Base-by-base conservation (phyloP, 1,140 invertebrate genomes). In the Arion vulgaris region DNA sequence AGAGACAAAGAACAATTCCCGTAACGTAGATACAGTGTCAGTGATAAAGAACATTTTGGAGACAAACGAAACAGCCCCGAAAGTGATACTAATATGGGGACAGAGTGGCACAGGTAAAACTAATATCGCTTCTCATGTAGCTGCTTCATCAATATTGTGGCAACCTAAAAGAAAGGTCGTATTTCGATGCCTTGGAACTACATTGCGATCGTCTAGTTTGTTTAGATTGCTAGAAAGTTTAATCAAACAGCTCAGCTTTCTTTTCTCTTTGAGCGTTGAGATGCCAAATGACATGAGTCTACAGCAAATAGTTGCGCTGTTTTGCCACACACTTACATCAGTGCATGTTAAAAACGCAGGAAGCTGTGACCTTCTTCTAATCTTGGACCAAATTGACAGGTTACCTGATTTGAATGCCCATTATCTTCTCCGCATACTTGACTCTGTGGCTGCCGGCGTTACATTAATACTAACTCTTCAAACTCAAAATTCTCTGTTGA, bases 381-480 rank as follows among this genome's bases (percentile, higher is more conserved):
- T 86, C 9, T 39, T 86, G 28, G 85, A 86, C 66, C 77, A 77
- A 11, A 36, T 86, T 19, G 85, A 85, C 28, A 77, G 45, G 28
- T 66, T 84, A 0, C 76, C 62, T 11, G 83, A 80, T 23, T 36
- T 86, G 34, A 71, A 73, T 19, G 53, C 81, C 15, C 81, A 83
- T n/a, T 49, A 81, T 36, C 68, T 86, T 9, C 53, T 39, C 1
- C 76, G 41, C 39, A 83, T 86, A 39, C 51, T 86, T 4, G 75
- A 81, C n/a, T 78, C 80, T 34, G 4, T 86, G 11, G 36, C 80
- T 0, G 66, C 32, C 26, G 83, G 83, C 11, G 68, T 81, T 0
- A 71, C 77, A 0, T 62, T 86, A 11, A 28, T 86, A 32, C n/a
- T 86, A 32, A 80, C 83, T 26, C n/a, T 84, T 39, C 34, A 34